phyloP scores from a whole-genome alignment of 1,140 invertebrate species.

The Achroia grisella region DNA sequence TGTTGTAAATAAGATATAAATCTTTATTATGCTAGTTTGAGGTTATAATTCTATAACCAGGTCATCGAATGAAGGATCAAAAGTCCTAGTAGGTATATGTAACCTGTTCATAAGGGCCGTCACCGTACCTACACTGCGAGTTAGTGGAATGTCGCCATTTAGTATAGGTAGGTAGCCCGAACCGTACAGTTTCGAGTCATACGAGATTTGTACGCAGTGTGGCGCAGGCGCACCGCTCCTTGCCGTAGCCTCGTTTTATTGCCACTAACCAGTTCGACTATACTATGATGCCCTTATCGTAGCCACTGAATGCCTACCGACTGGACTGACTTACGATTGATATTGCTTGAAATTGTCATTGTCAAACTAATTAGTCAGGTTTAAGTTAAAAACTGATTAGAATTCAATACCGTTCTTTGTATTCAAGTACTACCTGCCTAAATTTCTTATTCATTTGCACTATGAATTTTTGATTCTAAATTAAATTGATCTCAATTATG shows the following conservation, averaged over 20 bases:
- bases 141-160: conserved; percentile 62
- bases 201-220: conserved; percentile 60
- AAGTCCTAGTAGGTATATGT: conserved; percentile 36
- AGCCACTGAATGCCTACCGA: conserved; percentile 31
- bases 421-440: too few relatives aligned
- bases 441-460: too few relatives aligned
- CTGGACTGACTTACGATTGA: conserved; percentile 13
- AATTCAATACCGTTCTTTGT: too few relatives aligned
- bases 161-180: conserved; percentile 37
- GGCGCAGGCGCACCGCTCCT: conserved; percentile 39
- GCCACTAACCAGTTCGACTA: conserved; percentile 40
- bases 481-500: too few relatives aligned
- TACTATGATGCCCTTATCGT: conserved; percentile 48
- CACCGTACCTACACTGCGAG: conserved; percentile 43
- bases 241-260: conserved; percentile 47
- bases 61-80: conserved; percentile 46
- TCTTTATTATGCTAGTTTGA: conserved; percentile 26
- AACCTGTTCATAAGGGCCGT: conserved; percentile 61
- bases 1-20: conserved; percentile 29
- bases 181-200: conserved; percentile 58
- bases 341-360: neutral
- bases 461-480: too few relatives aligned
- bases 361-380: too few relatives aligned
- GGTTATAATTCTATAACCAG: conserved; percentile 43
- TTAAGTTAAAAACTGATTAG: too few relatives aligned